Evolutionary conservation across 2,888 invertebrate species (phyloP), one percentile per base, ranked within the genome.

Genomic region (Orchesellides sinensis): DNA sequence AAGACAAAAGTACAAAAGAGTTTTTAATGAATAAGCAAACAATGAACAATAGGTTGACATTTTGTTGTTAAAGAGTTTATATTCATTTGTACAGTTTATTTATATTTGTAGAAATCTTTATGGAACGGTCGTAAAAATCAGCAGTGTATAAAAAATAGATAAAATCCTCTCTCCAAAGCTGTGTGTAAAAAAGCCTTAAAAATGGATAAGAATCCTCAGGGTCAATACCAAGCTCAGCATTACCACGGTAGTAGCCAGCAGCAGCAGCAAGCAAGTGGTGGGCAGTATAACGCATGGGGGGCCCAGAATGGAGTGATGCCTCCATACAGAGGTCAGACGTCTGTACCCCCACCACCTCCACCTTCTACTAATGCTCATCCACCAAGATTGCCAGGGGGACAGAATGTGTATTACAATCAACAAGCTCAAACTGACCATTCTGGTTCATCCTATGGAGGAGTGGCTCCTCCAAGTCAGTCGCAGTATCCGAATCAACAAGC

Each of bases 361-460:
- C n/a, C n/a, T n/a, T n/a, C n/a, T n/a, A n/a, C n/a, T n/a, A 49
- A n/a, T 17, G 29, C 14, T 65, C 65, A 6, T 49, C 78, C 49
- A 14, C 69, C 25, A 0, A 45, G 12, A 23, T 29, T 10, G 29
- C 27, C 56, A 12, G 35, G 19, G n/a, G 61, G 45, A 8, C 47
- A 19, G n/a, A 72, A 40, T 17, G 35, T 4, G 25, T 63, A 72
- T 54, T 63, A 70, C n/a, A 70, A 70, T 21, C 70, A n/a, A n/a
- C n/a, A 79, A 63, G 70, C 70, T 63, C 79, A 79, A 65, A 4
- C 49, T 21, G 45, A 70, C 23, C 54, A 72, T 29, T 32, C 79
- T 32, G 5, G 3, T 23, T 12, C 47, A 17, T 65, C 35, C 25
- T 21, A 14, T 21, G 21, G 21, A 27, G 35, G 68, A 10, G 10